Conservation (phyloP, 2,797 vertebrate species). For the Gorsachius magnificus region DNA sequence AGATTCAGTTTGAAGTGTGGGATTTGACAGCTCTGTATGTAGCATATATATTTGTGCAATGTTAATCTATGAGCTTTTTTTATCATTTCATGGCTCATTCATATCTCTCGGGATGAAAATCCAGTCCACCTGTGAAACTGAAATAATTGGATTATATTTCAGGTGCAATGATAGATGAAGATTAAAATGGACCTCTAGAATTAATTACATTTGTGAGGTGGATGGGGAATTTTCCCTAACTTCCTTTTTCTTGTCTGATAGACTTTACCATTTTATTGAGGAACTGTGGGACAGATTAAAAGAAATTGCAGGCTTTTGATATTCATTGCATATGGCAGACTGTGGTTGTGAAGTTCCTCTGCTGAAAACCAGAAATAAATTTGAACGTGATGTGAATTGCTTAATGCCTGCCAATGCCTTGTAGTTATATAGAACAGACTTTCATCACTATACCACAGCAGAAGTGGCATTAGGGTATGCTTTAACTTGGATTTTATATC, state of each 20-base stretch:
- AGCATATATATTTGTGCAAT: not conserved
- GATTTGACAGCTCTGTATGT: not conserved
- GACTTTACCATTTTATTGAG: not conserved
- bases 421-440: not conserved
- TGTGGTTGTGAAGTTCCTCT: not conserved
- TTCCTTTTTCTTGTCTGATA: not conserved
- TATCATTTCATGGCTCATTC: not conserved
- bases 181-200: not conserved
- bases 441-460: not conserved
- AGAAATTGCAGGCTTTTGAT: not conserved
- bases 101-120: not conserved
- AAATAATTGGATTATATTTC: conserved; percentile 20
- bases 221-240: not conserved
- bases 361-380: not conserved
- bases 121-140: not conserved
- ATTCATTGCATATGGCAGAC: not conserved
- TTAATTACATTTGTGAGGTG: not conserved
- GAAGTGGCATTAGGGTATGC: not conserved
- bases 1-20: not conserved
- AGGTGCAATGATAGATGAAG: not conserved
- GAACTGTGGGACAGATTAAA: not conserved
- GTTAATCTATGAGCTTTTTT: not conserved
- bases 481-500: not conserved
- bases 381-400: not conserved
- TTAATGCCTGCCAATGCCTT: not conserved